Conservation (phyloP, 2,797 vertebrate species). For the Melanotaenia boesemani region DNA sequence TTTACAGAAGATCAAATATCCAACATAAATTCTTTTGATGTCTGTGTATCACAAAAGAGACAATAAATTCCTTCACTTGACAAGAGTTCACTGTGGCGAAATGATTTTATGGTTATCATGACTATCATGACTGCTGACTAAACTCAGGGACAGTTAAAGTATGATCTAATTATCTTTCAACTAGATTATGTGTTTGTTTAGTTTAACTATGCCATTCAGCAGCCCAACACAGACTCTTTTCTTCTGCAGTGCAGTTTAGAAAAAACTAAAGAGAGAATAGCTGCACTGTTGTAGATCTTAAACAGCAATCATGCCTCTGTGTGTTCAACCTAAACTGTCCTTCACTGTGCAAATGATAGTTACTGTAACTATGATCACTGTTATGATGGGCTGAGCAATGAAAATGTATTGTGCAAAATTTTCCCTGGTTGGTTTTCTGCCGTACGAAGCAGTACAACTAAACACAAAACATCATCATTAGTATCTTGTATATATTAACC, state of each 20-base stretch:
- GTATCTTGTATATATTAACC: background rate
- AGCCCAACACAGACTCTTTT: conserved; percentile 44
- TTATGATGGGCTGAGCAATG: conserved; percentile 44
- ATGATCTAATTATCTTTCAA: conserved; percentile 69
- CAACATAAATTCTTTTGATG: background rate
- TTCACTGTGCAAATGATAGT: conserved; percentile 21
- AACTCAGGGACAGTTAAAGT: conserved; percentile 45
- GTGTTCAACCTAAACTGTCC: conserved; percentile 25
- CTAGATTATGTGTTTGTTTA: conserved; percentile 65
- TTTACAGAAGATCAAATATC: conserved; percentile 8
- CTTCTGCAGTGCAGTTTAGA: conserved; percentile 21
- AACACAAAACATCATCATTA: background rate
- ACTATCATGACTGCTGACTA: conserved; percentile 40
- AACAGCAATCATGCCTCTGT: conserved; percentile 7
- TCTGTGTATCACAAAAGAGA: conserved; percentile 3
- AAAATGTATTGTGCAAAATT: conserved; percentile 46
- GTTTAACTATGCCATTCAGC: conserved; percentile 57
- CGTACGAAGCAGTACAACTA: background rate
- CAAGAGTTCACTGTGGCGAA: conserved; percentile 2
- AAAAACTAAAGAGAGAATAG: conserved; percentile 17
- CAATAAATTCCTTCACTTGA: conserved; percentile 1
- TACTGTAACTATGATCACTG: conserved; percentile 36
- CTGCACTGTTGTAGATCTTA: conserved; percentile 25
- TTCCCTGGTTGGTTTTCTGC: conserved; percentile 25
- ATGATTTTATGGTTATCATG: conserved; percentile 39